Conservation (phyloP, 2,888 invertebrate species). For the Synanthedon tipuliformis region DNA sequence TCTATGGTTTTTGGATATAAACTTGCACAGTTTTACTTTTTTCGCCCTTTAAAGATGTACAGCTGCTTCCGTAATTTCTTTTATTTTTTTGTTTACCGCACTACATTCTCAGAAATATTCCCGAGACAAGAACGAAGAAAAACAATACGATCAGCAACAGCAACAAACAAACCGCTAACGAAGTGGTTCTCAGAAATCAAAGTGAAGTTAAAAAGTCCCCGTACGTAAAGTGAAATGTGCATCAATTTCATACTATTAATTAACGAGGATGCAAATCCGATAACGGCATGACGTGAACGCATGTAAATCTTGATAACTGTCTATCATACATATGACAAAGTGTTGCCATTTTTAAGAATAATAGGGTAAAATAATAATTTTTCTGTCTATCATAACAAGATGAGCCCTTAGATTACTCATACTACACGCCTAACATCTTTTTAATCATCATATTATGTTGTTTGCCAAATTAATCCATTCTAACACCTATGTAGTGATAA, state of each 20-base stretch:
- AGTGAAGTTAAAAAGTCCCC: constrained; percentile 39
- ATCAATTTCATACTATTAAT: not conserved
- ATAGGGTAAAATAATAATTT: no score
- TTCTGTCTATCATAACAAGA: no score
- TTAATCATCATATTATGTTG: no score
- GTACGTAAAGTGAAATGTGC: constrained; percentile 27
- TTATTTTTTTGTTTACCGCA: constrained; percentile 15
- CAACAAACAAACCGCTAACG: constrained; percentile 18
- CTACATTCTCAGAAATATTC: constrained; percentile 44
- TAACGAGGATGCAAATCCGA: not conserved
- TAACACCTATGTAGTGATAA: no score
- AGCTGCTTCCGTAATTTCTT: no score
- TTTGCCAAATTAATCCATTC: no score
- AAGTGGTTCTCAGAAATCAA: constrained; percentile 34
- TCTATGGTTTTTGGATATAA: constrained; percentile 1
- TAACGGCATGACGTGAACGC: not conserved
- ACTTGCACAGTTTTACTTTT: constrained; percentile 5
- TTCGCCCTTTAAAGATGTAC: not conserved
- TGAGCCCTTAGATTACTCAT: no score
- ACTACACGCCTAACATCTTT: no score
- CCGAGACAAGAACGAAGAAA: constrained; percentile 42
- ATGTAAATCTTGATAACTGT: not conserved
- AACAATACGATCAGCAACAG: constrained; percentile 21
- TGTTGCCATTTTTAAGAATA: no score
- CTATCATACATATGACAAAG: no score